A percentile compares a stretch with the other conserved stretches of the same genome.
These are phyloP conservation scores for Eupristina koningsbergeri DNA, from an alignment of 1,140 invertebrate species.

Conservation along the genomic window DNA sequence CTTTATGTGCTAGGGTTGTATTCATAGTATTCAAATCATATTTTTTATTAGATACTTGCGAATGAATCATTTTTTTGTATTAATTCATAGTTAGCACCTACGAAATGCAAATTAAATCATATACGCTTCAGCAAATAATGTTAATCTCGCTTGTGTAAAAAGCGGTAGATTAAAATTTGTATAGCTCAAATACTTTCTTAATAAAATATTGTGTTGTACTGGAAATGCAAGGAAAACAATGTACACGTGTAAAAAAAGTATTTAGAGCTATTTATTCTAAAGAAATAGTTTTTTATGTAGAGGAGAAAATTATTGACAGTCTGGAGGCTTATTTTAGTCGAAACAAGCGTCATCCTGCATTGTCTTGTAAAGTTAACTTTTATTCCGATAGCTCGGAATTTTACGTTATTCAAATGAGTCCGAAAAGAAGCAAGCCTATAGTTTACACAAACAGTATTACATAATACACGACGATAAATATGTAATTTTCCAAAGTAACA, in stretches of 20 bases:
- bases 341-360: not conserved
- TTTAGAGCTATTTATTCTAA: not conserved
- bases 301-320: not conserved
- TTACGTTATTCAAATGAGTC: not conserved
- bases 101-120: not conserved
- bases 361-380: not conserved
- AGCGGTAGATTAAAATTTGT: not conserved
- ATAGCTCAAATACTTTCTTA: not conserved
- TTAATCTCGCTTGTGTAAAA: not conserved
- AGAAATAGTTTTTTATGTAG: not conserved
- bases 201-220: not conserved
- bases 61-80: too few species aligned
- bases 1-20: too few species aligned
- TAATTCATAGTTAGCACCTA: not conserved
- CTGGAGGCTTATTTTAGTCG: not conserved
- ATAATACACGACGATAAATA: constrained; percentile 18
- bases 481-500: not conserved
- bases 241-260: not conserved
- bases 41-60: too few species aligned
- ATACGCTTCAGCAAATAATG: not conserved
- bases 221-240: not conserved
- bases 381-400: not conserved
- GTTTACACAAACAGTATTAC: not conserved
- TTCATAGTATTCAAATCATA: too few species aligned
- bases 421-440: not conserved